A percentile compares a stretch with the other conserved stretches of the same genome.
Evolutionary conservation across 1,140 invertebrate genomes (phyloP).

Genomic region (Drosophila biarmipes): DNA sequence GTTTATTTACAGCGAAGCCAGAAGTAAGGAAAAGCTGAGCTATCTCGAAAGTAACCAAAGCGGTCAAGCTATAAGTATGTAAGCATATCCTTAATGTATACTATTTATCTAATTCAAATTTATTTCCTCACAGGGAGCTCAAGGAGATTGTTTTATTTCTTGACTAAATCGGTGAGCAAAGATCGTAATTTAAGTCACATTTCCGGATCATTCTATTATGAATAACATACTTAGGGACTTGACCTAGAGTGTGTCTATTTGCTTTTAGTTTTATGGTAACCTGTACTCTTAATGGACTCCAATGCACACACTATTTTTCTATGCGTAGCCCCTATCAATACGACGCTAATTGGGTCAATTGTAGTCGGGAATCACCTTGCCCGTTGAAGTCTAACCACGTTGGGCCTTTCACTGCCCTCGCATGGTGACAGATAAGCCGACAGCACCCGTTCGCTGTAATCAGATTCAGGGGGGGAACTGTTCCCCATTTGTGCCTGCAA

Average conservation of each 20-base stretch:
- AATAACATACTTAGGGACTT: too few relatives aligned
- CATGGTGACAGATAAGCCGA: constrained; percentile 13
- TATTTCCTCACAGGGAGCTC: too few relatives aligned
- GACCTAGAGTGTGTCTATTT: too few relatives aligned
- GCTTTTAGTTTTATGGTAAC: too few relatives aligned
- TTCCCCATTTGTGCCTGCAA: constrained; percentile 4
- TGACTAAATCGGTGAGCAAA: background rate
- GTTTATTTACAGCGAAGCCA: background rate
- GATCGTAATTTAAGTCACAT: too few relatives aligned
- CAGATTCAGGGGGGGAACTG: constrained; percentile 15
- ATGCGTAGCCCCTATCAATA: background rate
- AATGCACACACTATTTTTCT: too few relatives aligned
- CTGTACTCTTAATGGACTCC: background rate
- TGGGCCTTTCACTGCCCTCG: constrained; percentile 1
- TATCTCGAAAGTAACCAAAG: background rate
- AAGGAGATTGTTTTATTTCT: background rate
- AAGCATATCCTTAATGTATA: too few relatives aligned
- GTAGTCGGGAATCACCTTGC: constrained; percentile 1
- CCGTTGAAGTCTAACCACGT: background rate
- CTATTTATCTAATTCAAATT: too few relatives aligned
- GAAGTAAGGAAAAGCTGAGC: background rate
- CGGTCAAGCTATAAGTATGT: background rate
- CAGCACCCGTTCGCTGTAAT: constrained; percentile 13
- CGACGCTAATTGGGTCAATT: constrained; percentile 10
- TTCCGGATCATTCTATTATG: too few relatives aligned